Evolutionary conservation across 2,113 vertebrate species (phyloP).

Genomic region (Rhipidura dahli): DNA sequence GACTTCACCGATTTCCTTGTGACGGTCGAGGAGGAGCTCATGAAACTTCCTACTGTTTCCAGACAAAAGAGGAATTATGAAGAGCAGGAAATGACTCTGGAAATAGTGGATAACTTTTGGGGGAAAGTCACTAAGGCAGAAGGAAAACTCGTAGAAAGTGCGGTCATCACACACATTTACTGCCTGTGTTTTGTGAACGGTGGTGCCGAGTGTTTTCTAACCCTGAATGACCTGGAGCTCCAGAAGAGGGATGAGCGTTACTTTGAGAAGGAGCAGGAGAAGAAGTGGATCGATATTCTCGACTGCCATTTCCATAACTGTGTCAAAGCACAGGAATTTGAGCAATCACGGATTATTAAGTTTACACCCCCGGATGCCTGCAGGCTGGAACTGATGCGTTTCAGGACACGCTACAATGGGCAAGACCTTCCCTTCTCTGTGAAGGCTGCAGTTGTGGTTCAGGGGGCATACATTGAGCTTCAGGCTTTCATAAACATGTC

Average conservation of each 20-base stretch:
- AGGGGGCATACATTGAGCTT: constrained; percentile 91
- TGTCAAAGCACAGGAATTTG: constrained; percentile 82
- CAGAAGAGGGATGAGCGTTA: constrained; percentile 78
- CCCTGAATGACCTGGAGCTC: constrained; percentile 87
- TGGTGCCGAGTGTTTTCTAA: constrained; percentile 84
- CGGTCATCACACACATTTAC: constrained; percentile 83
- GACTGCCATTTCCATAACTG: constrained; percentile 86
- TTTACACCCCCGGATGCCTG: constrained; percentile 87
- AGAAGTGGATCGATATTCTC: constrained; percentile 83
- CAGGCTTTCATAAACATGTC: constrained; percentile 91
- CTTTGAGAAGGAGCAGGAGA: constrained; percentile 76
- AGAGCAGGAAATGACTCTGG: constrained; percentile 89
- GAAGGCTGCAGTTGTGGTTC: constrained; percentile 87
- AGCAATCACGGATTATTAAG: constrained; percentile 81
- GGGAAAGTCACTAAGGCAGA: constrained; percentile 80
- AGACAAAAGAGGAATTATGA: constrained; percentile 83
- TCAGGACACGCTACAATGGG: constrained; percentile 74
- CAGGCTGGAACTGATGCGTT: constrained; percentile 91
- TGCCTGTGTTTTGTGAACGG: constrained; percentile 91
- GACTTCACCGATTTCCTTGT: constrained; percentile 87
- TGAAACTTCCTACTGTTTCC: constrained; percentile 73
- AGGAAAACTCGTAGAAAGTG: constrained; percentile 78
- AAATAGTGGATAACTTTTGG: constrained; percentile 91
- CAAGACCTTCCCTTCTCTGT: constrained; percentile 86
- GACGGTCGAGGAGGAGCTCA: constrained; percentile 87